A percentile compares a stretch with the other conserved stretches of the same genome.
These are phyloP conservation scores for Rhegmatorhina hoffmannsi DNA, from an alignment of 2,113 vertebrate genomes.

Conservation along the genomic window DNA sequence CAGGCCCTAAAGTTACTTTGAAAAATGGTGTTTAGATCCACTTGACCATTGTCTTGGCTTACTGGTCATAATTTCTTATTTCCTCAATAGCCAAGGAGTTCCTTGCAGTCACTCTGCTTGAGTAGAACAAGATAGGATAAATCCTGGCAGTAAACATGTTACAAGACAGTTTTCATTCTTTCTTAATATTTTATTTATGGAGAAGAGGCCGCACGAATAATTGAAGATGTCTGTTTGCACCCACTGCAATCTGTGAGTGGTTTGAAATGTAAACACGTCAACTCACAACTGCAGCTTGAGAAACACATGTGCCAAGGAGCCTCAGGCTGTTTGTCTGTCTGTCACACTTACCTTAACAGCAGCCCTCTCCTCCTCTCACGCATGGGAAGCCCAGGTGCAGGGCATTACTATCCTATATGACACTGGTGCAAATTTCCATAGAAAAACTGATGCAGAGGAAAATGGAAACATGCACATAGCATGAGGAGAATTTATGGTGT, in stretches of 20 bases:
- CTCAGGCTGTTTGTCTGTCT: neutral
- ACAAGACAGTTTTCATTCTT: constrained; percentile 10
- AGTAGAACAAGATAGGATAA: neutral
- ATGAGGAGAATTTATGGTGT: constrained; percentile 10
- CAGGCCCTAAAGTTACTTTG: neutral
- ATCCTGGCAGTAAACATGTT: constrained; percentile 3
- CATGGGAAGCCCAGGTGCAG: neutral
- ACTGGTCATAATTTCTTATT: constrained; percentile 26
- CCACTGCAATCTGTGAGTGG: constrained; percentile 41
- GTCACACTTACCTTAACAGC: constrained; percentile 11
- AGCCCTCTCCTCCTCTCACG: neutral
- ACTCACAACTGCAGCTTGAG: neutral
- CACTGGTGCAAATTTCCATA: neutral
- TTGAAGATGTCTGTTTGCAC: constrained; percentile 50
- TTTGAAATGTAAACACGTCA: constrained; percentile 53
- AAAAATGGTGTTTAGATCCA: neutral
- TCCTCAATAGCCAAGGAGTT: neutral
- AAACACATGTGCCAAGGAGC: neutral
- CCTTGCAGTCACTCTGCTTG: neutral
- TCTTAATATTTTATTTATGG: constrained; percentile 38
- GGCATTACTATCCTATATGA: neutral
- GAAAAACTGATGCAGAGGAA: neutral
- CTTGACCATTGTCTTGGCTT: constrained; percentile 17
- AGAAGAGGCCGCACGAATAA: constrained; percentile 24
- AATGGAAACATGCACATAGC: neutral